These are phyloP conservation scores for Cottoperca gobio DNA, from an alignment of 2,797 vertebrate genomes.

Conservation along the genomic window DNA sequence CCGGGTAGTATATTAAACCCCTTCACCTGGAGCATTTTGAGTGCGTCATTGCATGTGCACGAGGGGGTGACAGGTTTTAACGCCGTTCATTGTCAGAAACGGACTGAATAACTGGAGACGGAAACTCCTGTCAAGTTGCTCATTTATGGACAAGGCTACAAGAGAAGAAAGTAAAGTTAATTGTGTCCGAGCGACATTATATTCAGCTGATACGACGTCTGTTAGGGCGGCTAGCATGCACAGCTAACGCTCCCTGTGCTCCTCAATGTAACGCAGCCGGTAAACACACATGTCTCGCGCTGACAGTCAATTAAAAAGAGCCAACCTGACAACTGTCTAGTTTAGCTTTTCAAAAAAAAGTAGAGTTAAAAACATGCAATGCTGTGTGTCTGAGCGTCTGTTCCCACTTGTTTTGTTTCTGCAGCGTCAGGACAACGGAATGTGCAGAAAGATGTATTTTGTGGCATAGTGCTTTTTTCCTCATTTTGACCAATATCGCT, in stretches of 20 bases:
- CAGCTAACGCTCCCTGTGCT: conserved; percentile 35
- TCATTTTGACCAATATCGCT: neutral
- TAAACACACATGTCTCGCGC: conserved; percentile 4
- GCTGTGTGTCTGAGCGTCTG: neutral
- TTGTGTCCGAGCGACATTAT: neutral
- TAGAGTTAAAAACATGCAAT: neutral
- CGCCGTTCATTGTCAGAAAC: conserved; percentile 3
- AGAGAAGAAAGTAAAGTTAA: neutral
- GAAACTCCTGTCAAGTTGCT: conserved; percentile 43
- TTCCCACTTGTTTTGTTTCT: conserved; percentile 12
- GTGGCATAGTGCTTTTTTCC: neutral
- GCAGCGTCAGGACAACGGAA: conserved; percentile 44
- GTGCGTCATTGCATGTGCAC: conserved; percentile 31
- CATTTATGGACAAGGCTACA: neutral
- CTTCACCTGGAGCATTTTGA: conserved; percentile 35
- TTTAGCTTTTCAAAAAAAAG: neutral
- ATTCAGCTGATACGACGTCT: neutral
- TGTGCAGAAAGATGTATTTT: conserved; percentile 26
- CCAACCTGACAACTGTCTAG: neutral
- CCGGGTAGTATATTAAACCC: neutral
- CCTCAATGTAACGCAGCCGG: neutral
- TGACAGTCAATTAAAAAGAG: conserved; percentile 40
- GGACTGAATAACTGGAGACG: neutral
- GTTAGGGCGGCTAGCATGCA: conserved; percentile 39
- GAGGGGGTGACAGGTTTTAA: conserved; percentile 25